Evolutionary conservation across 1,140 invertebrate species (phyloP).

Genomic region (Listronotus bonariensis): DNA sequence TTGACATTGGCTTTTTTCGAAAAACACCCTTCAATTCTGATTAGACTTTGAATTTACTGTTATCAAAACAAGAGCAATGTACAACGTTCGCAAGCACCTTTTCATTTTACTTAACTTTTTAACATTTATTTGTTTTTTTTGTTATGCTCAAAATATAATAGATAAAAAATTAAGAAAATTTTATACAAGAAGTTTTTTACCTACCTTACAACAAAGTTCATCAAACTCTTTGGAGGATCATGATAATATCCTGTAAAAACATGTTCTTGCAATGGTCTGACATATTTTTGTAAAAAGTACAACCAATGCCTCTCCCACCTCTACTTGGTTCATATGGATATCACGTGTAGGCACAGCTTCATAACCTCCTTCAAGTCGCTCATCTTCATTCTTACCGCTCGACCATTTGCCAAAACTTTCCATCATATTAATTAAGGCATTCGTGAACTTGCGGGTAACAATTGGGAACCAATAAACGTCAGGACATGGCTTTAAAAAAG

Average conservation of each 20-base stretch:
- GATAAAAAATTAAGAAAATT: no score
- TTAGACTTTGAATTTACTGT: no score
- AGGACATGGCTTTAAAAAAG: constrained; percentile 85
- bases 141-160: no score
- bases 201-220: constrained; percentile 96
- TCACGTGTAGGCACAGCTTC: constrained; percentile 98
- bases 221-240: constrained; percentile 90
- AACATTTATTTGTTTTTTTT: no score
- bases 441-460: constrained; percentile 79
- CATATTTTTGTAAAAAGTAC: constrained; percentile 85
- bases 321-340: constrained; percentile 98
- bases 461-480: constrained; percentile 99
- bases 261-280: constrained; percentile 88
- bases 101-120: no score
- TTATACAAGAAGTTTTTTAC: no score
- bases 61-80: no score
- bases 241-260: constrained; percentile 74
- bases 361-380: constrained; percentile 88
- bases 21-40: no score
- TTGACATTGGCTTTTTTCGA: no score
- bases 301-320: constrained; percentile 88
- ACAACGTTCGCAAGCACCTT: no score
- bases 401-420: constrained; percentile 94
- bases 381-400: constrained; percentile 87
- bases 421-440: constrained; percentile 89